Evolutionary conservation across 2,888 invertebrate genomes (phyloP), one percentile per base, ranked within the genome.

Genomic region (Aspidiotus destructor): DNA sequence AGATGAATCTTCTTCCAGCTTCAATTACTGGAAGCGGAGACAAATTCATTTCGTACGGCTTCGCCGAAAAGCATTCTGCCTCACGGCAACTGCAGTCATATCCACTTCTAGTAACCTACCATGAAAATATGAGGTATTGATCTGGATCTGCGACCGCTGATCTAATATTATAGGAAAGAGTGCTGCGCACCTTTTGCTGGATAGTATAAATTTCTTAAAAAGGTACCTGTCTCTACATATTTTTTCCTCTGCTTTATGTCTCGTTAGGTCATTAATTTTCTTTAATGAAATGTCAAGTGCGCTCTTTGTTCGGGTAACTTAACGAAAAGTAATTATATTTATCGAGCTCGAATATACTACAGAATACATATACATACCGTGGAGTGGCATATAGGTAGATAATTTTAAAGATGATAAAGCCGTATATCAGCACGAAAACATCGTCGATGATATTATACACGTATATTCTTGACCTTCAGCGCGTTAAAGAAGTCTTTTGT

Each of bases 241-340:
- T 28, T 28, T 64, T 40, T 63, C 53, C 41, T 55, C 55, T 55
- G 9, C 57, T 54, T 16, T 28, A 10, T 28, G 58, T 58, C 40
- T 58, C 40, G 17, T 9, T 55, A 60, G 44, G 58, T 67, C 67
- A 67, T 67, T 67, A 67, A 67, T 67, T 67, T 67, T 67, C 67
- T 67, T 67, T 67, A 67, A 67, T 67, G 67, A 67, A 67, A 67
- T 67, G 67, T 67, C 67, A 67, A 58, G 58, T 58, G 60, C 28
- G 58, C 41, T 67, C 60, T 67, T 67, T 67, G 67, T 60, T 67
- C 67, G 67, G 42, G 57, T 60, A 67, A 60, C 48, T 67, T 67
- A 55, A 67, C 28, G 58, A 58, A 67, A 67, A 58, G 67, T 67
- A 67, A 67, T 67, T 67, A 67, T 67, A 67, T 67, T 67, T 67